Base-by-base conservation (phyloP, 2,888 invertebrate species). In the Pteria penguin region DNA sequence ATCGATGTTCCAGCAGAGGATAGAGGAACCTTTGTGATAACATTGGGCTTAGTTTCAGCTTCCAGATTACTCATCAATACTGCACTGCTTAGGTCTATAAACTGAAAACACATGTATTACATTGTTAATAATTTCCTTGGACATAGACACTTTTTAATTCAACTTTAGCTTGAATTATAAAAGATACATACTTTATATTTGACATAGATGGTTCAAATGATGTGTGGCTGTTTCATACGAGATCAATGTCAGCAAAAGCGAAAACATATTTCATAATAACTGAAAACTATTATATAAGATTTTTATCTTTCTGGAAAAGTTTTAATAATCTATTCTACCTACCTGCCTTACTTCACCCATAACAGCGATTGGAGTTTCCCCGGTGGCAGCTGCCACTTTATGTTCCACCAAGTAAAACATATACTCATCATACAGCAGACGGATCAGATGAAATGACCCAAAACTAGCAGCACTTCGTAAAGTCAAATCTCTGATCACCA, bases 321-420 rank as follows among this genome's bases (percentile, higher is more conserved):
- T n/a, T n/a, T n/a, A n/a, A n/a, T n/a, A n/a, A n/a, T n/a, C n/a
- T n/a, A n/a, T n/a, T n/a, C 60, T 24, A 73, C 22, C 29, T 75
- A 73, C 76, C 73, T 77, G 76, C 81, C 89, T 83, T 26, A 91
- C 90, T 82, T 93, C 93, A 67, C 93, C 93, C 95, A 98, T 97
- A 80, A 98, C 98, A 85, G 98, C 97, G 90, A 99, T 98, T 75
- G 98, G 97, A 84, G 98, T 97, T 90, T 96, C 96, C 83, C 96
- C 95, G 71, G 95, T 96, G 68, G 97, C 97, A 90, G 95, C 95
- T 57, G 99, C 98, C 36, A 99, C 98, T 93, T 97, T 96, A 90
- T 98, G 97, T 93, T 99, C 99, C 87, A 99, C 97, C 88, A 99
- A 94, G 93, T 97, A 99, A 93, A 98, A 98, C 96, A 99, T 98